Conservation (phyloP, 1,140 invertebrate genomes). For the Listronotus oregonensis region DNA sequence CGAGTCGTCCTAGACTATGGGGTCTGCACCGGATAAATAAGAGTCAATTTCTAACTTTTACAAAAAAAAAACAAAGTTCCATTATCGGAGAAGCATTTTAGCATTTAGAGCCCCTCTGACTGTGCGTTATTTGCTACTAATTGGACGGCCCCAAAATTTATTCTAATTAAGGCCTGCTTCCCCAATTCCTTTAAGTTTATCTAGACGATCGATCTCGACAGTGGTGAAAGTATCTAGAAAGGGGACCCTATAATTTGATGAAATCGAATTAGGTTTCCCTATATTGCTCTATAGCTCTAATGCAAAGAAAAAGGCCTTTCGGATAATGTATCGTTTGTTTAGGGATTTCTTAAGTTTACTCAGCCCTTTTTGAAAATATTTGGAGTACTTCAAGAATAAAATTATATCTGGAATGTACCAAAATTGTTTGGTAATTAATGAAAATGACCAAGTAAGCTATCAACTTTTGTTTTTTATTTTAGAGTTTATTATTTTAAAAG, state of each 20-base stretch:
- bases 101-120: slow-evolving; percentile 18
- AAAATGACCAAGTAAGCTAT: too few species aligned
- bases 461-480: too few species aligned
- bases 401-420: too few species aligned
- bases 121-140: slow-evolving; percentile 42
- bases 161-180: slow-evolving; percentile 44
- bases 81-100: slow-evolving; percentile 16
- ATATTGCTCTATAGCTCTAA: slow-evolving; percentile 6
- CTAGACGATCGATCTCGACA: slow-evolving; percentile 34
- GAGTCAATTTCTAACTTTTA: slow-evolving; percentile 16
- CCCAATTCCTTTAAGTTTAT: slow-evolving; percentile 38
- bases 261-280: slow-evolving; percentile 26
- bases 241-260: slow-evolving; percentile 16
- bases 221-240: slow-evolving; percentile 18
- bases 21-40: too few species aligned
- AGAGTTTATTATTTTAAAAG: too few species aligned
- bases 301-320: slow-evolving; percentile 4
- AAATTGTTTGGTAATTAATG: too few species aligned
- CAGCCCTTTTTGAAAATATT: too few species aligned
- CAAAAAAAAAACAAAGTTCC: slow-evolving; percentile 18
- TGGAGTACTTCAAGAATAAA: too few species aligned
- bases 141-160: slow-evolving; percentile 48
- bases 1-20: too few species aligned
- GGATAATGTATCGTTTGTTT: slow-evolving; percentile 5
- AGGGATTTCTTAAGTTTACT: not conserved